These are phyloP conservation scores for Euzetes globulus DNA, from an alignment of 2,888 invertebrate species.

Conservation along the genomic window DNA sequence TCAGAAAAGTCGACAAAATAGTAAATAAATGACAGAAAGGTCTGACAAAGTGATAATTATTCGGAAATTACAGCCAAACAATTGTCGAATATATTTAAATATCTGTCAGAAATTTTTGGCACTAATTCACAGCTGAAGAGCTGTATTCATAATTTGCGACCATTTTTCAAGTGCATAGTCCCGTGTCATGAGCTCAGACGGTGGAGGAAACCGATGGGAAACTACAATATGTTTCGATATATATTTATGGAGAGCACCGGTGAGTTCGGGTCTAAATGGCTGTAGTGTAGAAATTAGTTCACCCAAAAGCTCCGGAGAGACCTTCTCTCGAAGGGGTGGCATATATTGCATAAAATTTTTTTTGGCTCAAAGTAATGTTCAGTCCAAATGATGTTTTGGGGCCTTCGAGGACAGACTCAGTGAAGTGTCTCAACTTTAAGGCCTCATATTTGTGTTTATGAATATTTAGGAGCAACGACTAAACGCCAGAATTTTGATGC, in stretches of 20 bases:
- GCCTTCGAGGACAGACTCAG: neutral
- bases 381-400: conserved; percentile 23
- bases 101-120: conserved; percentile 5
- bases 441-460: conserved; percentile 9
- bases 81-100: neutral
- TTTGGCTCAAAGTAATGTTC: neutral
- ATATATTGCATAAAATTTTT: neutral
- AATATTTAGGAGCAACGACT: conserved; percentile 10
- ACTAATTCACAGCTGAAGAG: neutral
- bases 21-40: neutral
- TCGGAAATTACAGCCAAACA: conserved; percentile 5
- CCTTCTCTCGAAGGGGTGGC: neutral
- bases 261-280: conserved; percentile 9
- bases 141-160: conserved; percentile 5
- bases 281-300: conserved; percentile 21
- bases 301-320: neutral
- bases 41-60: neutral
- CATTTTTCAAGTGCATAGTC: neutral
- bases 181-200: neutral
- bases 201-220: neutral
- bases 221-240: conserved; percentile 22
- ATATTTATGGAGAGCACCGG: conserved; percentile 11
- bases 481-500: neutral
- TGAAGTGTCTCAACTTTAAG: conserved; percentile 13
- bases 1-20: neutral